phyloP scores from a whole-genome alignment of 2,888 invertebrate species.

The Leucoptera coffeella region DNA sequence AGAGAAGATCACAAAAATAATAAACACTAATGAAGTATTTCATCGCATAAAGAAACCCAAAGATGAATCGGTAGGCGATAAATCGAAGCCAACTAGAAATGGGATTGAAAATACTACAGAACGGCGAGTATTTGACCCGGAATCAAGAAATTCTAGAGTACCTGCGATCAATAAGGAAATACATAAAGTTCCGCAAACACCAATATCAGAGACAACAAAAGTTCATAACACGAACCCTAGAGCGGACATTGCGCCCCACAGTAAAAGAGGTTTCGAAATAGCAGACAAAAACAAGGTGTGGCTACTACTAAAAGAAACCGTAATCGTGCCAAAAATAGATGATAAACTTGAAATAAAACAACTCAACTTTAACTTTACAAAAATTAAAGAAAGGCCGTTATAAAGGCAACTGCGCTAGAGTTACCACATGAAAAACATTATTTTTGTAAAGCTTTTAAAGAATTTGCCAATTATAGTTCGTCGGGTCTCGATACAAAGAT shows the following conservation, averaged over 20 bases:
- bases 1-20: constrained; percentile 31
- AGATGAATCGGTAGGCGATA: constrained; percentile 10
- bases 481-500: too few species aligned
- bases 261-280: constrained; percentile 49
- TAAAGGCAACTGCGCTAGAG: constrained; percentile 42
- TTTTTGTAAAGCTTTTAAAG: constrained; percentile 40
- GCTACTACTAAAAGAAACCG: constrained; percentile 55
- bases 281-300: constrained; percentile 56
- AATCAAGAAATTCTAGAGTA: constrained; percentile 16
- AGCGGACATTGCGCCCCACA: constrained; percentile 38
- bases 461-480: too few species aligned
- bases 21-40: constrained; percentile 32
- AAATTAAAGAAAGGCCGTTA: constrained; percentile 33
- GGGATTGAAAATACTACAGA: neutral
- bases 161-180: constrained; percentile 38
- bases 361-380: too few species aligned
- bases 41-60: constrained; percentile 38
- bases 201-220: constrained; percentile 44
- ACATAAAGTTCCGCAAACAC: constrained; percentile 36
- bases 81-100: constrained; percentile 4
- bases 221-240: constrained; percentile 13
- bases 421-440: constrained; percentile 42
- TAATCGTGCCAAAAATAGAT: constrained; percentile 24
- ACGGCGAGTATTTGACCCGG: neutral
- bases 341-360: constrained; percentile 26